Conservation (phyloP, 2,797 vertebrate species). For the Stomatorhinus walkeri region DNA sequence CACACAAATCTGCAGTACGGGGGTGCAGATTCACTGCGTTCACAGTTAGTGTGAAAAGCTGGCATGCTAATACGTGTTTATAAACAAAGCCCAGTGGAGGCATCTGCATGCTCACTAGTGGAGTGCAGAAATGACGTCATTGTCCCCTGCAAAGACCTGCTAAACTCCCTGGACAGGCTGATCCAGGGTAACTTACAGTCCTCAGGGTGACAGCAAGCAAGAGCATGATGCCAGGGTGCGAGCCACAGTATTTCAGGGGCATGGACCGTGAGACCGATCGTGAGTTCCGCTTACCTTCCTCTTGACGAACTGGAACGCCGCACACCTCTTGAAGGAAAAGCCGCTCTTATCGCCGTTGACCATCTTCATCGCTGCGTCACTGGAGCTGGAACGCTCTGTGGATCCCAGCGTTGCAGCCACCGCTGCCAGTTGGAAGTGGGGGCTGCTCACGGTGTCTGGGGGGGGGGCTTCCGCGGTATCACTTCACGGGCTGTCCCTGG, state of each 20-base stretch:
- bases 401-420: constrained; percentile 24
- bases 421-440: constrained; percentile 13
- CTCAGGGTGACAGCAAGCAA: background rate
- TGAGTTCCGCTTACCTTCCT: constrained; percentile 66
- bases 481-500: background rate
- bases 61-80: background rate
- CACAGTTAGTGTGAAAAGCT: background rate
- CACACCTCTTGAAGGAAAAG: constrained; percentile 72
- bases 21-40: background rate
- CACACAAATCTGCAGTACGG: background rate
- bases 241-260: constrained; percentile 31
- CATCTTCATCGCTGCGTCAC: constrained; percentile 53
- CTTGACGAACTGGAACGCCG: constrained; percentile 75
- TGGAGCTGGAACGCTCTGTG: constrained; percentile 30
- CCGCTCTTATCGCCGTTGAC: constrained; percentile 76
- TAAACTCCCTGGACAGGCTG: background rate
- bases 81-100: background rate
- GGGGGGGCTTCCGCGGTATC: background rate
- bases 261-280: background rate
- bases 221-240: background rate
- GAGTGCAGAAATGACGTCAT: constrained; percentile 12
- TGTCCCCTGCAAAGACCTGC: background rate
- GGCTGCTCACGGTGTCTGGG: background rate
- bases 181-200: background rate
- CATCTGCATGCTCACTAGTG: background rate